A percentile compares a stretch with the other conserved stretches of the same genome.
Evolutionary conservation across 2,113 vertebrate genomes (phyloP).

Genomic region (Chaetura pelagica): DNA sequence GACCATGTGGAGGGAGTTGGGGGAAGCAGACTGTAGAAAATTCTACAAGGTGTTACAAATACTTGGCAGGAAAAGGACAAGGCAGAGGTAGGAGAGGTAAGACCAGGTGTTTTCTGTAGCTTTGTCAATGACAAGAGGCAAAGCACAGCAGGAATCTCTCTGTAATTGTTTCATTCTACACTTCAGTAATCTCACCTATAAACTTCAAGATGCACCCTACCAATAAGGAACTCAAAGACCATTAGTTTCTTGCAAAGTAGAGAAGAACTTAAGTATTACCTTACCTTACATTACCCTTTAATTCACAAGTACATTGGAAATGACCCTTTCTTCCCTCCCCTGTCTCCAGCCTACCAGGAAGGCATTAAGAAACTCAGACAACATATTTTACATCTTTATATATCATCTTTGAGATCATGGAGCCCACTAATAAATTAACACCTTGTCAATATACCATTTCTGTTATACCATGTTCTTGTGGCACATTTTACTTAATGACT

Average conservation of each 20-base stretch:
- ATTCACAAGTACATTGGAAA: background rate
- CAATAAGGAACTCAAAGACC: background rate
- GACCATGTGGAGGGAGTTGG: background rate
- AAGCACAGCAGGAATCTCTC: background rate
- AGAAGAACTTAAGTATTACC: background rate
- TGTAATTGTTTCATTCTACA: background rate
- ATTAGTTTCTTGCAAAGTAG: background rate
- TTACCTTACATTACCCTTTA: background rate
- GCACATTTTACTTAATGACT: constrained; percentile 6
- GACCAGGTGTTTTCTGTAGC: background rate
- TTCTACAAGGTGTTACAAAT: background rate
- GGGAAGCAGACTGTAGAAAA: background rate
- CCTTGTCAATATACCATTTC: background rate
- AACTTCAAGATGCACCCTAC: background rate
- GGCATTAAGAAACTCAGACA: background rate
- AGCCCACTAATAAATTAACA: background rate
- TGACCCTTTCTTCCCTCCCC: background rate
- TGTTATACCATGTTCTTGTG: background rate
- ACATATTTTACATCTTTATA: background rate
- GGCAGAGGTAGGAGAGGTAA: background rate
- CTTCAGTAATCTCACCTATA: background rate
- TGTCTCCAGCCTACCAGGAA: background rate
- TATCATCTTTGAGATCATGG: background rate
- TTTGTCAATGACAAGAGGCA: background rate
- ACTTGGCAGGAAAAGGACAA: background rate